Base-by-base conservation (phyloP, 2,797 vertebrate genomes). In the Propithecus perrieri region DNA sequence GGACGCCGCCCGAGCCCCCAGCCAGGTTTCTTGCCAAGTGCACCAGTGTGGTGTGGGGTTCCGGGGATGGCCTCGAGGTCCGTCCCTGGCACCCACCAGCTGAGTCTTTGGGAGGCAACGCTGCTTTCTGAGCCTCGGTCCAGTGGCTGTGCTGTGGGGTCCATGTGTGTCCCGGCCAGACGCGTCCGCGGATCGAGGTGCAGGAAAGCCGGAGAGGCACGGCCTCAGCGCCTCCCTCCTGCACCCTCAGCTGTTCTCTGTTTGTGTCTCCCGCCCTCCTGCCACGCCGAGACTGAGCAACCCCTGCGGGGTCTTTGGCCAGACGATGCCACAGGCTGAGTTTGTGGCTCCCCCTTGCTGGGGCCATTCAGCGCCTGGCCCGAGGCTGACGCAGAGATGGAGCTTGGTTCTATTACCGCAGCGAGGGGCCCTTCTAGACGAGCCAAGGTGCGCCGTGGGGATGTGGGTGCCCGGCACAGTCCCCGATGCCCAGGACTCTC, bases 121-220 rank as follows among this genome's bases (percentile, higher is more conserved):
- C 7, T 4, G 33, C 43, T 33, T 8, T 24, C 38, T 3, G 67
- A 24, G 74, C 30, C 67, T 33, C 0, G 1, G 26, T 78, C 18
- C 1, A 0, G 55, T 15, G 5, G 8, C 41, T 43, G 46, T 20
- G 48, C 76, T 38, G 28, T 22, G 50, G 81, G 53, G 30, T 30
- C 1, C 26, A 0, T 4, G 72, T 38, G 61, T 18, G 15, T 50
- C 41, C 7, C 6, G 11, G 43, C 55, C 55, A 15, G 15, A 7
- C 4, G 15, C 4, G 18, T 24, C 41, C 33, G 12, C 22, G 0
- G 7, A 35, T 14, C 2, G 7, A 15, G 50, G 2, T 5, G 1
- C 38, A 18, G 85, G 53, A 26, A 46, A 12, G 72, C 43, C 24
- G 4, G 17, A 41, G 33, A 50, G 35, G 55, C 1, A 7, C 4